Base-by-base conservation (phyloP, 2,888 invertebrate genomes). In the Didymodactylos carnosus region DNA sequence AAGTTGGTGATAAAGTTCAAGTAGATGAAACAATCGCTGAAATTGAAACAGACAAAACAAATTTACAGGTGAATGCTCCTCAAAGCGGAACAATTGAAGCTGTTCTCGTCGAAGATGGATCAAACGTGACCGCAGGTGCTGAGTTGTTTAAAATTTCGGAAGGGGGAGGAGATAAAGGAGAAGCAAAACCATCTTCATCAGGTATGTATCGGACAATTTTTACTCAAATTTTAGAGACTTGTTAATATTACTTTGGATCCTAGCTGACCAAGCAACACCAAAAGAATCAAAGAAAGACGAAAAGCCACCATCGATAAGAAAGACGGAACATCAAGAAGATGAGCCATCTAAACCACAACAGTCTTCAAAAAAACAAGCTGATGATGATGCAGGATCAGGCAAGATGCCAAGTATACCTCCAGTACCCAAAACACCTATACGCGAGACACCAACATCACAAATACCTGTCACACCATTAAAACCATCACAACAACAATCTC, bases 41-140 rank as follows among this genome's bases (percentile, higher is more conserved):
- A 86, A 92, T 98, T 78, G 98, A 98, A 87, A 98, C 98, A 19
- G 98, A 98, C 83, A 98, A 98, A 88, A 89, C 89, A n/a, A 87
- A 88, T 7, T 87, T 89, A 72, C 88, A 88, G 77, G 89, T 91
- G 79, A 88, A 90, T 46, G 87, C 91, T 2, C 93, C 94, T 0
- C 88, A 87, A 40, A 86, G 89, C 77, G 98, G 98, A 76, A 87
- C 92, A 40, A 89, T 98, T 75, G 91, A 90, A 81, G 91, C 92
- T 83, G 84, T 91, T 73, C 88, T 91, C 76, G 92, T 91, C 0
- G 88, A 89, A 77, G 94, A 95, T 83, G 97, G 98, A 0, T 88
- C 90, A 43, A 94, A 93, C 0, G 94, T 98, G 0, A 90, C 90
- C 81, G 88, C 94, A 49, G 92, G 91, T 3, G 89, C 89, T 81